Conservation (phyloP, 2,888 invertebrate genomes). For the Tinea pellionella region DNA sequence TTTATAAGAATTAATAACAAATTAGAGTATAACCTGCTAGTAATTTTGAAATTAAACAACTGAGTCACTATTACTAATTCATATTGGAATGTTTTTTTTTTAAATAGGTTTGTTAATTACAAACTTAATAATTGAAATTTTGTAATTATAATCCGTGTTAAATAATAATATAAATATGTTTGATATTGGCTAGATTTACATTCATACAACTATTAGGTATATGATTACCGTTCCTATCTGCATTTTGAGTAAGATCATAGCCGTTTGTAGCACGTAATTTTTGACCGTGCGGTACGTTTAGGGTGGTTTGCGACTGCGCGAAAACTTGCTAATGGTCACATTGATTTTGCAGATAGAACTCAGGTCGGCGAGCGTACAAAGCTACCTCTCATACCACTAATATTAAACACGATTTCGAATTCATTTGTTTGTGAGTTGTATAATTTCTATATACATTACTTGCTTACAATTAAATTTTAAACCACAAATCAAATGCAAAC, state of each 20-base stretch:
- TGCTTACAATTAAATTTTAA: not conserved
- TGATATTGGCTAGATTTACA: too few relatives aligned
- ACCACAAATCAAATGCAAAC: not conserved
- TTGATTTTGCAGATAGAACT: slow-evolving; percentile 70
- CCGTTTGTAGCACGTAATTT: slow-evolving; percentile 3
- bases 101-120: too few relatives aligned
- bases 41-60: not conserved
- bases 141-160: too few relatives aligned
- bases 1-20: not conserved
- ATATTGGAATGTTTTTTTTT: not conserved
- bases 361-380: slow-evolving; percentile 58
- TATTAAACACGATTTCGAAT: slow-evolving; percentile 16
- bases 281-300: slow-evolving; percentile 17
- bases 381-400: slow-evolving; percentile 44
- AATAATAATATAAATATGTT: too few relatives aligned
- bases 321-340: slow-evolving; percentile 67
- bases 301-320: slow-evolving; percentile 64
- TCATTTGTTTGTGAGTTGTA: not conserved
- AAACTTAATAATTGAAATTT: too few relatives aligned
- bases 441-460: not conserved
- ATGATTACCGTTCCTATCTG: not conserved
- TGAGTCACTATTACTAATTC: not conserved
- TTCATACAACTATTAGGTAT: too few relatives aligned
- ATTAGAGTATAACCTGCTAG: not conserved
- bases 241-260: not conserved